Base-by-base conservation (phyloP, 2,888 invertebrate genomes). In the Invenusta paracnida region DNA sequence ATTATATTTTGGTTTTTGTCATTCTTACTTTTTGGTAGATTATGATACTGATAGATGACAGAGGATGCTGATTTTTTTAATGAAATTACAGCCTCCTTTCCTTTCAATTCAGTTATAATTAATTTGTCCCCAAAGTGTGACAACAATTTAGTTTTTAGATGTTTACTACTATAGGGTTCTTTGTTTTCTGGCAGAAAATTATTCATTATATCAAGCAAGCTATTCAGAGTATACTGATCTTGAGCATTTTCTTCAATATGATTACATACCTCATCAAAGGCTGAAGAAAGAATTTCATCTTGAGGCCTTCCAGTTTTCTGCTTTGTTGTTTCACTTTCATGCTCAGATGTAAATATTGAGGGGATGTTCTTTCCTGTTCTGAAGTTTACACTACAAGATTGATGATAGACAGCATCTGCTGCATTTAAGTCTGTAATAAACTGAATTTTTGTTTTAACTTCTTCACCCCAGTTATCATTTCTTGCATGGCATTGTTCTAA, bases 111-210 rank as follows among this genome's bases (percentile, higher is more conserved):
- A 23, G 87, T 87, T 13, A 88, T 87, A 0, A 87, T 28, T 25
- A 89, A 85, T 23, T 83, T 83, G 11, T 88, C 30, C 5, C 88
- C 88, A 86, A 88, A 89, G 67, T 88, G 86, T 83, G 87, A 86
- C 48, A 85, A 13, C 13, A 88, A 25, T 86, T 86, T 87, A 13
- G 81, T 84, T 30, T 88, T 88, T 88, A 89, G 86, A 66, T 87
- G 82, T 66, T 79, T 87, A 29, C n/a, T 0, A 30, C 84, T 84
- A 82, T 87, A 87, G 67, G 82, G 67, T 0, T 82, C 86, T 79
- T 79, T 79, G 48, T 48, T 48, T 48, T 48, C 48, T 5, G 48
- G 48, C 48, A 48, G 48, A 48, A 48, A 48, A 48, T 48, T 48
- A 48, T 48, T 48, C 48, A 48, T 48, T 48, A 48, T 48, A 48